phyloP scores from a whole-genome alignment of 2,888 invertebrate genomes.

The Pyrochroa serraticornis region DNA sequence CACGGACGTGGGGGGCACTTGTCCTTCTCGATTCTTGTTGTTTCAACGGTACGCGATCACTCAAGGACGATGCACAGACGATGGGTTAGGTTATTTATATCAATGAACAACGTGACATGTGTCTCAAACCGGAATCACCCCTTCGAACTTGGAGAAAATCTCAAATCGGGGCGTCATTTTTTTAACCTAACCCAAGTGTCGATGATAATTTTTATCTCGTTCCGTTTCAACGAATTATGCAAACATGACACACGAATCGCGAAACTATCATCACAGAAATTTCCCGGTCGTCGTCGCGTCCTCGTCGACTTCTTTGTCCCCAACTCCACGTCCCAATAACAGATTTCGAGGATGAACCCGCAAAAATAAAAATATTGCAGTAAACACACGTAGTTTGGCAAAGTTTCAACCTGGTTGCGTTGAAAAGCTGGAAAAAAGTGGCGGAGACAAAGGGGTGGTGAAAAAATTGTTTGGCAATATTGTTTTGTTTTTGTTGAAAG shows the following conservation, averaged over 20 bases:
- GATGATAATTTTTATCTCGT: slow-evolving; percentile 9
- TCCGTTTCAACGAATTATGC: slow-evolving; percentile 12
- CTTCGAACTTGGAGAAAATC: too few relatives aligned
- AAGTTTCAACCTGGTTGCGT: background rate
- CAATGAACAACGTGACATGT: slow-evolving; percentile 20
- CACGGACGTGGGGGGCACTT: slow-evolving; percentile 11
- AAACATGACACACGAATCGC: slow-evolving; percentile 6
- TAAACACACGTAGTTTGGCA: background rate
- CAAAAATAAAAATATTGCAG: background rate
- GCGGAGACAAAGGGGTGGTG: too few relatives aligned
- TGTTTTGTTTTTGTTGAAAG: too few relatives aligned
- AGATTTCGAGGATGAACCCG: too few relatives aligned
- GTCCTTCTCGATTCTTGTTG: slow-evolving; percentile 21
- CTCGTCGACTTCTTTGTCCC: slow-evolving; percentile 2
- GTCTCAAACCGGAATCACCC: background rate
- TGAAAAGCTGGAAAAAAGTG: too few relatives aligned
- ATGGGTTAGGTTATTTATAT: slow-evolving; percentile 25
- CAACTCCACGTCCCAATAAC: background rate
- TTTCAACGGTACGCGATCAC: slow-evolving; percentile 24
- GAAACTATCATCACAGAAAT: background rate
- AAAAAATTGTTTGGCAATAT: background rate
- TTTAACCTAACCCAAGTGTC: background rate
- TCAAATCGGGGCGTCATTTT: background rate
- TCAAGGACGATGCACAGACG: slow-evolving; percentile 28
- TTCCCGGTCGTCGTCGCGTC: background rate